Percentiles rank a stretch among this genome's conserved stretches.
Conservation (phyloP, 2,797 vertebrate genomes). For the Catamblyrhynchus diadema region DNA sequence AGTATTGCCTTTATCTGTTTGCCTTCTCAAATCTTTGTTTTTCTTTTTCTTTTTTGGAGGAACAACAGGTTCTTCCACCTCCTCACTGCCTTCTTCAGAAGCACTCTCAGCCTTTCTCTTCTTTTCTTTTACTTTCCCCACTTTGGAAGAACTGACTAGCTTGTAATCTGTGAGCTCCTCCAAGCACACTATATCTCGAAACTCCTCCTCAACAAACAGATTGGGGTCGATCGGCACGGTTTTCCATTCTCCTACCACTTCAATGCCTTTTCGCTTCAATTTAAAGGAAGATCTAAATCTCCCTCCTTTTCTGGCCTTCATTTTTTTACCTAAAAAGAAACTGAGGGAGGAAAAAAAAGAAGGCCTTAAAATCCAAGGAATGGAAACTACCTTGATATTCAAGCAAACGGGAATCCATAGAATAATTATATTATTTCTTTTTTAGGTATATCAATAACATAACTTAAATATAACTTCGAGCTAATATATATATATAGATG, state of each 20-base stretch:
- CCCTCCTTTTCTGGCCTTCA: conserved; percentile 75
- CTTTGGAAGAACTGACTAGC: conserved; percentile 78
- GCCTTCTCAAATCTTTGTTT: neutral
- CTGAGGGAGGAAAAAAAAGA: neutral
- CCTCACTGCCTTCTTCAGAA: conserved; percentile 58
- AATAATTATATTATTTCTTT: neutral
- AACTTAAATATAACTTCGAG: neutral
- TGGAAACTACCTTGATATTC: rapidly evolving
- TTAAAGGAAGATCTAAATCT: conserved; percentile 39
- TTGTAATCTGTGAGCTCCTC: conserved; percentile 91
- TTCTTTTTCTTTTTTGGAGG: conserved; percentile 69
- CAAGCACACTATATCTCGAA: conserved; percentile 88
- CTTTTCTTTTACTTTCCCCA: conserved; percentile 50
- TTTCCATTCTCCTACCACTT: conserved; percentile 87
- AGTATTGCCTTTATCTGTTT: neutral
- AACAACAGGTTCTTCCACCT: conserved; percentile 1
- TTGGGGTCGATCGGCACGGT: conserved; percentile 84
- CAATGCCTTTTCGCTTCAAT: conserved; percentile 75
- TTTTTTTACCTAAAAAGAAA: conserved; percentile 64
- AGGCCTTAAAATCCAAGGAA: neutral
- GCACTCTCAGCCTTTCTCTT: conserved; percentile 65
- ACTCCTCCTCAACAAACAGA: conserved; percentile 84
- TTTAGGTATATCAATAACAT: too few species aligned
- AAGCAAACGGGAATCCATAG: rapidly evolving
- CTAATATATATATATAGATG: neutral